phyloP scores from a whole-genome alignment of 2,113 vertebrate species.

The Myocastor coypus region DNA sequence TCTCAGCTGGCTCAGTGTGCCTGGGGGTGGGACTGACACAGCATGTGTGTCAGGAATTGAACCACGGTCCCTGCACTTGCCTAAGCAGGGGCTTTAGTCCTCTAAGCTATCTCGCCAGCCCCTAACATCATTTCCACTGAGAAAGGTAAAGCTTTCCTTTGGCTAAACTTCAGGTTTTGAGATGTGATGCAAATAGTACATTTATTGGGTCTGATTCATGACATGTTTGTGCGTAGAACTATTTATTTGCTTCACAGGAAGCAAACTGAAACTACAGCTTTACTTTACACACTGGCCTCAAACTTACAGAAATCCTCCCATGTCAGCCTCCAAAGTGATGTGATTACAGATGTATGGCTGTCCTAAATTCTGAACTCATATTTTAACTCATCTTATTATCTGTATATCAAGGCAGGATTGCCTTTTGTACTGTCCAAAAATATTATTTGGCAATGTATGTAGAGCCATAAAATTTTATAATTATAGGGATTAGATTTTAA shows the following conservation, averaged over 20 bases:
- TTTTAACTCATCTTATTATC: not conserved
- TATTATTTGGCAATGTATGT: not conserved
- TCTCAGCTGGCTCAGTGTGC: no score
- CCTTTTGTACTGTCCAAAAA: not conserved
- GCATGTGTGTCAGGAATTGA: no score
- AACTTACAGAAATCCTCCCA: not conserved
- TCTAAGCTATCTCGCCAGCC: no score
- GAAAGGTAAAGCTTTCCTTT: not conserved
- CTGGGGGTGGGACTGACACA: no score
- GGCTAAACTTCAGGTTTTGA: not conserved
- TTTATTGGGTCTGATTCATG: no score
- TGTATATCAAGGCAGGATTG: not conserved
- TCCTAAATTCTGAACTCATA: conserved; percentile 18
- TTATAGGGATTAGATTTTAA: not conserved
- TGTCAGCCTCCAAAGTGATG: not conserved
- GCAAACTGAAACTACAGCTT: not conserved
- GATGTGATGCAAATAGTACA: not conserved
- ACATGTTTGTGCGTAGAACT: not conserved
- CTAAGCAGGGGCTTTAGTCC: no score
- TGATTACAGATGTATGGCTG: not conserved
- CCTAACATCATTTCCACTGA: not conserved
- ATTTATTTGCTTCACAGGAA: not conserved
- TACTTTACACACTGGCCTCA: not conserved
- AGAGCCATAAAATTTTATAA: not conserved
- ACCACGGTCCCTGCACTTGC: no score